Evolutionary conservation across 2,113 vertebrate genomes (phyloP).

Genomic region (Fregata magnificens): DNA sequence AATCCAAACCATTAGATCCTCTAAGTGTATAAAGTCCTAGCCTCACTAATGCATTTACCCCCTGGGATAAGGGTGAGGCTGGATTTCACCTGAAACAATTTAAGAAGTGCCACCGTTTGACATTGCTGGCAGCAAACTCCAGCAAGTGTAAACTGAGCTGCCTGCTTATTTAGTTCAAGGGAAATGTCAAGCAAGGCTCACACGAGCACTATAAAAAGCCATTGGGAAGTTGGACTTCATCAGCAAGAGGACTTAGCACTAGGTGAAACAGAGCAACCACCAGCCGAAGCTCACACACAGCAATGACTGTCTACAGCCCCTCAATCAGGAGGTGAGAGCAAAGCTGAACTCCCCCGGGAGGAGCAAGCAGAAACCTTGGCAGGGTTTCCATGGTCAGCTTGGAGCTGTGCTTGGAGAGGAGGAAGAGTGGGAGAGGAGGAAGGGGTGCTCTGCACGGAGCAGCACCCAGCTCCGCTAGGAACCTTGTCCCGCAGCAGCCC

Average conservation of each 20-base stretch:
- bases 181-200: not conserved
- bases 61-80: not conserved
- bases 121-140: not conserved
- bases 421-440: not conserved
- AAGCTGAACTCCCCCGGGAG: not conserved
- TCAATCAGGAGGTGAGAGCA: not conserved
- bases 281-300: not conserved
- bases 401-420: not conserved
- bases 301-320: not conserved
- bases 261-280: not conserved
- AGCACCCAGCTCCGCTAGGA: not conserved
- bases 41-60: accelerated
- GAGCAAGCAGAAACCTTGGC: not conserved
- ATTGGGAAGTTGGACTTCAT: not conserved
- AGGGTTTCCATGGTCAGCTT: not conserved
- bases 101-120: not conserved
- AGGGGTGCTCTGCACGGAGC: not conserved
- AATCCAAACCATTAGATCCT: not conserved
- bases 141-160: not conserved
- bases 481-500: not conserved
- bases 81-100: not conserved
- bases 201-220: not conserved
- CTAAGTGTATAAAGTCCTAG: not conserved
- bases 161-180: not conserved
- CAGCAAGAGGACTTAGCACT: not conserved